phyloP scores from a whole-genome alignment of 1,140 invertebrate species.

The Diprion similis region DNA sequence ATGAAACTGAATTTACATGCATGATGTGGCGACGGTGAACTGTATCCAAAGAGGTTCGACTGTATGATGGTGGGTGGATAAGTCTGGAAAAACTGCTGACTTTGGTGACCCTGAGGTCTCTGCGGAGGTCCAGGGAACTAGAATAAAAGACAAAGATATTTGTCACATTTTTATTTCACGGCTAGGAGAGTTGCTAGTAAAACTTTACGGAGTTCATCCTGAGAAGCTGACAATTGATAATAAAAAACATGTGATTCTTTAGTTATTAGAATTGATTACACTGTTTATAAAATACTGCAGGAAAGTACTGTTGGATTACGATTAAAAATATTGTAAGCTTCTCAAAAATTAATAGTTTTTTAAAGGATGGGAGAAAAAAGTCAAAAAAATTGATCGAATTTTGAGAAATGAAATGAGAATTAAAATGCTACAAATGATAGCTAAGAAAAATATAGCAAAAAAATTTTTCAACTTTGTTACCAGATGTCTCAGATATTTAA shows the following conservation, averaged over 20 bases:
- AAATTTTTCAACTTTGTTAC: too few species aligned
- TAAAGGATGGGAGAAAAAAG: too few species aligned
- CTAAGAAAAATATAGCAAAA: too few species aligned
- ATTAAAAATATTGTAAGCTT: too few species aligned
- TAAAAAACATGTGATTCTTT: background rate
- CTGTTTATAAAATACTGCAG: too few species aligned
- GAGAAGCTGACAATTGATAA: background rate
- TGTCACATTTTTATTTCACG: conserved; percentile 22
- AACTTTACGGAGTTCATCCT: background rate
- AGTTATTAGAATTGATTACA: too few species aligned
- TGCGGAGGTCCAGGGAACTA: conserved; percentile 47
- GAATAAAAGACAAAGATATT: conserved; percentile 28
- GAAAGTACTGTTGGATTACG: too few species aligned
- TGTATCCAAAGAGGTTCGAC: conserved; percentile 40
- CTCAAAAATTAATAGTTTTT: too few species aligned
- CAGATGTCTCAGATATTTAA: too few species aligned
- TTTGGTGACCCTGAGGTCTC: conserved; percentile 48
- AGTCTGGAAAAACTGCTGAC: conserved; percentile 40
- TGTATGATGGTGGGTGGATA: conserved; percentile 36
- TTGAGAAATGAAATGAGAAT: too few species aligned
- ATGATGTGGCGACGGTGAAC: conserved; percentile 31
- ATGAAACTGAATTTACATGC: conserved; percentile 42
- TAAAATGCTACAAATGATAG: too few species aligned
- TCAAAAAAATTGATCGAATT: too few species aligned
- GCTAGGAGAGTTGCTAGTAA: background rate